Percentiles rank a stretch among this genome's conserved stretches.
Conservation (phyloP, 1,140 invertebrate species). For the Pseudomyrmex cubaensis region DNA sequence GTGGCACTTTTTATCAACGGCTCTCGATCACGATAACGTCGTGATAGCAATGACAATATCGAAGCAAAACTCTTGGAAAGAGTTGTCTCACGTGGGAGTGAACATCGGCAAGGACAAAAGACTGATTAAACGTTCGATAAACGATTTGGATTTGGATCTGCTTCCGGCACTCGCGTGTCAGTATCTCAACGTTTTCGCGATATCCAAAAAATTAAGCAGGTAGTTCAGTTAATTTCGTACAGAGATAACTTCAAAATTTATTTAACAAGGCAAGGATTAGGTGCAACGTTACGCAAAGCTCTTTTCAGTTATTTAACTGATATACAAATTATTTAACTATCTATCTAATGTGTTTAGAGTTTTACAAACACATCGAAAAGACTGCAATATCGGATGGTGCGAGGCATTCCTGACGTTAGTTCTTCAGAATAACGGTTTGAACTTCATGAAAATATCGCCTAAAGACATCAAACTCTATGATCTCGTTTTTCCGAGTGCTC, state of each 20-base stretch:
- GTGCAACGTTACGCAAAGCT: too few species aligned
- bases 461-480: neutral
- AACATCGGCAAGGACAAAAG: slow-evolving; percentile 67
- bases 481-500: slow-evolving; percentile 55
- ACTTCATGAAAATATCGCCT: slow-evolving; percentile 28
- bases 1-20: slow-evolving; percentile 70
- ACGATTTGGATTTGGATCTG: slow-evolving; percentile 77
- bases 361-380: slow-evolving; percentile 8
- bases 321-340: too few species aligned
- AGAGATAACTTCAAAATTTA: too few species aligned
- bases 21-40: slow-evolving; percentile 60
- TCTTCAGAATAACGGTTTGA: slow-evolving; percentile 32
- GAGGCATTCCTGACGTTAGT: slow-evolving; percentile 63
- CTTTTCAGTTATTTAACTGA: too few species aligned
- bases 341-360: neutral
- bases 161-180: slow-evolving; percentile 86
- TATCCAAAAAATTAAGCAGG: slow-evolving; percentile 85
- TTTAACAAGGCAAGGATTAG: too few species aligned
- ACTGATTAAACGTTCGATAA: slow-evolving; percentile 51
- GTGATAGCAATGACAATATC: slow-evolving; percentile 65
- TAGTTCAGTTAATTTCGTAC: neutral
- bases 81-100: slow-evolving; percentile 42
- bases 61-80: slow-evolving; percentile 19
- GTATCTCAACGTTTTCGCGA: slow-evolving; percentile 85
- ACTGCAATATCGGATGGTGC: slow-evolving; percentile 67